Percentiles rank a stretch among this genome's conserved stretches.
phyloP scores from a whole-genome alignment of 2,113 vertebrate species.

The Caracal caracal region DNA sequence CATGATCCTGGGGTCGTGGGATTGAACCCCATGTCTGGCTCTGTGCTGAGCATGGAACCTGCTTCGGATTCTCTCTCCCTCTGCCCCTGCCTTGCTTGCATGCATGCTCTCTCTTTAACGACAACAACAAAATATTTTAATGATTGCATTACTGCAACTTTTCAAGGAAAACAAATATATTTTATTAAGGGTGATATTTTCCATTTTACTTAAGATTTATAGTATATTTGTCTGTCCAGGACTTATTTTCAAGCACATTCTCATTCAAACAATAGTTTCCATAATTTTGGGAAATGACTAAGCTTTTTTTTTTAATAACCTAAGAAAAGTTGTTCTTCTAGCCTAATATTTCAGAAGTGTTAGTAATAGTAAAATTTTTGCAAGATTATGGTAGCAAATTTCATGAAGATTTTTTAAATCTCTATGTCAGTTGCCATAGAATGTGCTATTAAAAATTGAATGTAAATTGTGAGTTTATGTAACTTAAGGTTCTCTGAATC shows the following conservation, averaged over 20 bases:
- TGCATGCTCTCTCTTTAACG: too few relatives aligned
- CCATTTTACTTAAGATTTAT: constrained; percentile 17
- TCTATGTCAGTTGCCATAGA: not conserved
- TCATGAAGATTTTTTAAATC: not conserved
- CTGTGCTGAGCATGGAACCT: too few relatives aligned
- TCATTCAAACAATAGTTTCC: not conserved
- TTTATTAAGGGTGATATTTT: constrained; percentile 54
- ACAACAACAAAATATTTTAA: not conserved
- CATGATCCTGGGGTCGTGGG: too few relatives aligned
- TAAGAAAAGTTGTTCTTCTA: constrained; percentile 10
- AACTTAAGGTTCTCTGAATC: not conserved
- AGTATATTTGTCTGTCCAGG: not conserved
- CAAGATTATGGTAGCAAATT: not conserved
- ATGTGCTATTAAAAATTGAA: not conserved
- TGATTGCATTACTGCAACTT: constrained; percentile 16
- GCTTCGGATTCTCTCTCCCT: too few relatives aligned
- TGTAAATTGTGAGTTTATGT: not conserved
- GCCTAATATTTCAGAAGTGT: constrained; percentile 12
- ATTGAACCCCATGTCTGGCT: too few relatives aligned
- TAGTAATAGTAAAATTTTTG: constrained; percentile 8
- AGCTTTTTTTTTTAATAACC: constrained; percentile 45
- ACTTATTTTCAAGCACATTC: not conserved
- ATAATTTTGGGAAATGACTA: constrained; percentile 17
- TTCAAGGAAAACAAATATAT: constrained; percentile 63
- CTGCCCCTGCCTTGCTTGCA: too few relatives aligned